Percentiles rank a stretch among this genome's conserved stretches.
phyloP scores from a whole-genome alignment of 2,888 invertebrate species.

The Phalera bucephala region DNA sequence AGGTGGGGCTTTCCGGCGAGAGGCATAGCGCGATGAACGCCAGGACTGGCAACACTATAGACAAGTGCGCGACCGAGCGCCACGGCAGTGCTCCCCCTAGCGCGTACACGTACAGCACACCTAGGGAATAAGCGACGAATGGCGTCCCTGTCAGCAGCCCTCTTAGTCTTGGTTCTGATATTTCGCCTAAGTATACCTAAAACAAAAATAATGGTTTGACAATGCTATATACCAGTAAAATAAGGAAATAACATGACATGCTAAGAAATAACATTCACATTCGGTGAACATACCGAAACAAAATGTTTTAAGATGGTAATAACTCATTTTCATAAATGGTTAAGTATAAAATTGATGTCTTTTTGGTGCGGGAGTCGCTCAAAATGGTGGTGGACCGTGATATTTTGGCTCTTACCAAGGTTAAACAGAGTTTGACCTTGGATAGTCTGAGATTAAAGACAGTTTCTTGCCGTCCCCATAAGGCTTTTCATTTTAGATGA shows the following conservation, averaged over 20 bases:
- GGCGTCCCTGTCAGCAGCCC: constrained; percentile 87
- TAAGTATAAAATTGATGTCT: no score
- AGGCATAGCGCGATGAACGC: constrained; percentile 84
- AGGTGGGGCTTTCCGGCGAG: constrained; percentile 89
- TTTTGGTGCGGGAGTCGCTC: no score
- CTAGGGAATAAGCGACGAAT: constrained; percentile 88
- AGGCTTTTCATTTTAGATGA: no score
- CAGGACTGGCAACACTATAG: constrained; percentile 83
- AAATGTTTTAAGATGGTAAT: no score
- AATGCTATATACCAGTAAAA: neutral
- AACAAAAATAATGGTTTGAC: constrained; percentile 14
- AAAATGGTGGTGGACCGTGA: no score
- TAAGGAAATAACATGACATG: neutral
- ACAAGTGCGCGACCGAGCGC: constrained; percentile 86
- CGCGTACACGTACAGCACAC: constrained; percentile 88
- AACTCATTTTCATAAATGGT: no score
- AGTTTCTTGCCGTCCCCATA: no score
- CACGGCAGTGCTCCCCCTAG: constrained; percentile 87
- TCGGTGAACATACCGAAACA: no score
- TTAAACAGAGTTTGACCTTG: no score
- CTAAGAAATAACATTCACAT: no score
- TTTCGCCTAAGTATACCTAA: constrained; percentile 90
- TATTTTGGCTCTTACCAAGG: no score
- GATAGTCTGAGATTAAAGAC: no score
- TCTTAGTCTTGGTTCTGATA: constrained; percentile 87